These are phyloP conservation scores for Sebastolobus alascanus DNA, from an alignment of 2,797 vertebrate species.

Conservation along the genomic window DNA sequence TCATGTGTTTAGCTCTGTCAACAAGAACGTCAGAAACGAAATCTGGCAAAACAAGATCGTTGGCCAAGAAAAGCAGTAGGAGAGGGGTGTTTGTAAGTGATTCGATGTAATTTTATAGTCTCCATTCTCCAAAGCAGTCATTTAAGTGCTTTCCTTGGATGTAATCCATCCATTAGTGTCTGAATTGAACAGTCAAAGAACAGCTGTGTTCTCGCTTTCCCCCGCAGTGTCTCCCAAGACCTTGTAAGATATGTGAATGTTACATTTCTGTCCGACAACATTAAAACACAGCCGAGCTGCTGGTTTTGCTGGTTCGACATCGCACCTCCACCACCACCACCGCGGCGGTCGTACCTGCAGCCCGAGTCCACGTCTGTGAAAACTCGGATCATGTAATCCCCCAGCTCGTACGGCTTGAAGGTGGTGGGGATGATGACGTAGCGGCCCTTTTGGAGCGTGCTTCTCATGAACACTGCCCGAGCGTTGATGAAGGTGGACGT, in stretches of 20 bases:
- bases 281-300: neutral
- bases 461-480: conserved; percentile 89
- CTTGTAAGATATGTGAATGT: conserved; percentile 3
- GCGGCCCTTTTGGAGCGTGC: conserved; percentile 85
- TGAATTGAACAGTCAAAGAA: conserved; percentile 13
- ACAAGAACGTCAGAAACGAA: conserved; percentile 3
- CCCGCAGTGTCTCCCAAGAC: neutral
- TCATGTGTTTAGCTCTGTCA: conserved; percentile 10
- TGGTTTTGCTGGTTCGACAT: neutral
- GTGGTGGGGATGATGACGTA: conserved; percentile 93
- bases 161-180: neutral
- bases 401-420: conserved; percentile 80
- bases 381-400: conserved; percentile 91
- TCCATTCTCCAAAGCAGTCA: conserved; percentile 17
- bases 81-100: neutral
- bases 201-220: conserved; percentile 1
- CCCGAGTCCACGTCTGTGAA: conserved; percentile 89
- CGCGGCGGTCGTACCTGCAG: conserved; percentile 84
- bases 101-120: conserved; percentile 21
- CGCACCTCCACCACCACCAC: neutral
- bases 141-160: conserved; percentile 47
- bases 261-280: conserved; percentile 4
- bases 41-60: conserved; percentile 16
- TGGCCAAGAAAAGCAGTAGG: conserved; percentile 44
- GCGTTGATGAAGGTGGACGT: conserved; percentile 90